Evolutionary conservation across 37 sponge, comb jelly and placozoan genomes (phyloP).

Genomic region (Chondrilla cf. caribensis): DNA sequence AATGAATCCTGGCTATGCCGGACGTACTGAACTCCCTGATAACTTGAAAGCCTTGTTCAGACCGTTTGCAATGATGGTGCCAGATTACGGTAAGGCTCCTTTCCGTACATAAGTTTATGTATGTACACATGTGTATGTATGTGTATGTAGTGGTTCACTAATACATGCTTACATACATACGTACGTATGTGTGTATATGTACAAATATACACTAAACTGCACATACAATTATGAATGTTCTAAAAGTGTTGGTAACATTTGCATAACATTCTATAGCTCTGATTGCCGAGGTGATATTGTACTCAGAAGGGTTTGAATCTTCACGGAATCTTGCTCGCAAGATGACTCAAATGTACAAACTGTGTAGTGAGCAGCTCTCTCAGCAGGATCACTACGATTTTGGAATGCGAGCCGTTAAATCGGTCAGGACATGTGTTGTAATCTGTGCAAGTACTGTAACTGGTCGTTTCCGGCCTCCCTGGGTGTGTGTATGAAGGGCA

Average conservation of each 20-base stretch:
- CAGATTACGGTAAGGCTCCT: slow-evolving; percentile 82
- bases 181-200: slow-evolving; percentile 11
- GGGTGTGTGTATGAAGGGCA: no score
- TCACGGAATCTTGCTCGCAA: slow-evolving; percentile 91
- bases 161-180: not conserved
- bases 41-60: slow-evolving; percentile 98
- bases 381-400: slow-evolving; percentile 99
- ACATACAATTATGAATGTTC: not conserved
- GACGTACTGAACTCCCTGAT: slow-evolving; percentile 97
- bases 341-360: slow-evolving; percentile 99
- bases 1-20: slow-evolving; percentile 99
- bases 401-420: slow-evolving; percentile 98
- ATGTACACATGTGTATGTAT: not conserved
- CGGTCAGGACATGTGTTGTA: slow-evolving; percentile 63
- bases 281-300: slow-evolving; percentile 98
- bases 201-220: not conserved
- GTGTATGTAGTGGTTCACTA: not conserved
- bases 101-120: not conserved
- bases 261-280: slow-evolving; percentile 66
- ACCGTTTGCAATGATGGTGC: slow-evolving; percentile 99
- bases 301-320: slow-evolving; percentile 98
- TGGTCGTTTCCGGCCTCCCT: no score
- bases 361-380: slow-evolving; percentile 97
- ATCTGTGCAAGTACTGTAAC: no score
- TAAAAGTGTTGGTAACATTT: no score